Percentiles rank a stretch among this genome's conserved stretches.
These are phyloP conservation scores for Pterocles orientalis DNA, from an alignment of 2,113 vertebrate genomes.

Conservation along the genomic window DNA sequence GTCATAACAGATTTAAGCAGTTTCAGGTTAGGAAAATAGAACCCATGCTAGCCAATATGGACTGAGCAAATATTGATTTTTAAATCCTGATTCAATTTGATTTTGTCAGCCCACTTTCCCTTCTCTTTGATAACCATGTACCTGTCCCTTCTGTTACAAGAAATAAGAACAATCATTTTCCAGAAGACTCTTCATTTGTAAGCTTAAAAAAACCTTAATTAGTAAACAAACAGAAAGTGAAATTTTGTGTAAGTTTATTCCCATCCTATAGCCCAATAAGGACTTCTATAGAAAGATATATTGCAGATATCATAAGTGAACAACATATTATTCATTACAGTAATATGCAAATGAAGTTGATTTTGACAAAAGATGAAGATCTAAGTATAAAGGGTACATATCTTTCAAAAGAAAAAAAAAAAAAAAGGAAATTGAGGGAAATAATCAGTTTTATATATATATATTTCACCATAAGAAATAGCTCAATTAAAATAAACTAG, in stretches of 20 bases:
- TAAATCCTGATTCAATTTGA: neutral
- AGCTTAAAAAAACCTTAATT: neutral
- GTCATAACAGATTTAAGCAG: neutral
- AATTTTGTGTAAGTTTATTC: slow-evolving; percentile 15
- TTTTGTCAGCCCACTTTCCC: neutral
- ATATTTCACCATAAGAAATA: neutral
- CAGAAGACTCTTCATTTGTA: neutral
- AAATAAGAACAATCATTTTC: neutral
- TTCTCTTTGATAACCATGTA: neutral
- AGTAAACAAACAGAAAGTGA: neutral
- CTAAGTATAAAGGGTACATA: neutral
- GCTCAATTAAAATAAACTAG: neutral
- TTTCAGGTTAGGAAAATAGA: neutral
- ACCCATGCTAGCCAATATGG: neutral
- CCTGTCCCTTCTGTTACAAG: neutral
- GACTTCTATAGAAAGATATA: slow-evolving; percentile 24
- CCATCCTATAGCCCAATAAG: neutral
- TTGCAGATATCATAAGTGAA: slow-evolving; percentile 24
- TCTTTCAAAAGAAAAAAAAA: neutral
- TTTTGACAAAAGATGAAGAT: slow-evolving; percentile 8
- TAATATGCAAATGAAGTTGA: slow-evolving; percentile 36
- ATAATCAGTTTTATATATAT: neutral
- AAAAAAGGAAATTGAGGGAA: neutral
- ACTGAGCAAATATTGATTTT: neutral
- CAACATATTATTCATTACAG: slow-evolving; percentile 37